These are phyloP conservation scores for Meriones unguiculatus DNA, from an alignment of 2,113 vertebrate genomes.

Conservation along the genomic window DNA sequence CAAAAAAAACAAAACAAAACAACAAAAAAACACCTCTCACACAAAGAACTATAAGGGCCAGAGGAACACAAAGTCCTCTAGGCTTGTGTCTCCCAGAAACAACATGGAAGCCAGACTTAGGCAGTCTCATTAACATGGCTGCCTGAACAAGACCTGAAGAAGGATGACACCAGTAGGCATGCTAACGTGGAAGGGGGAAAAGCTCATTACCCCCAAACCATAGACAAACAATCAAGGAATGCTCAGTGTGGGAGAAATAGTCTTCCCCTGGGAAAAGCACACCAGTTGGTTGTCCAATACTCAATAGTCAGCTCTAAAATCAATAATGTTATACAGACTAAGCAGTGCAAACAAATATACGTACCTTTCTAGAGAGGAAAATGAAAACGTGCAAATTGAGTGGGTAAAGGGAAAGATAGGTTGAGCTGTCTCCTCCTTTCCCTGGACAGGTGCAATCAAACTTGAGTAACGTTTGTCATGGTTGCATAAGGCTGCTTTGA, in stretches of 20 bases:
- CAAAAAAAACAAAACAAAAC: too few species aligned
- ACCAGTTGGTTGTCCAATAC: neutral
- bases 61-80: neutral
- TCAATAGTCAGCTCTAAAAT: neutral
- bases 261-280: neutral
- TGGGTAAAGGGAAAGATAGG: neutral
- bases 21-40: neutral
- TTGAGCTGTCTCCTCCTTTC: neutral
- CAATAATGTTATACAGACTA: neutral
- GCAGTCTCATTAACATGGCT: neutral
- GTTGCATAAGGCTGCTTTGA: conserved; percentile 50
- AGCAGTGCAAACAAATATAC: neutral
- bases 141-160: neutral
- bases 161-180: neutral
- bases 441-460: neutral
- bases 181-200: too few species aligned
- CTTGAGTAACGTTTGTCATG: neutral
- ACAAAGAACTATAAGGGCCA: neutral
- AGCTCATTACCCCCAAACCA: neutral
- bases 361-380: neutral
- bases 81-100: neutral
- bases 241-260: neutral
- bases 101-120: neutral
- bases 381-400: neutral
- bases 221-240: neutral